Evolutionary conservation across 2,797 vertebrate species (phyloP).

Genomic region (Lophius americanus): DNA sequence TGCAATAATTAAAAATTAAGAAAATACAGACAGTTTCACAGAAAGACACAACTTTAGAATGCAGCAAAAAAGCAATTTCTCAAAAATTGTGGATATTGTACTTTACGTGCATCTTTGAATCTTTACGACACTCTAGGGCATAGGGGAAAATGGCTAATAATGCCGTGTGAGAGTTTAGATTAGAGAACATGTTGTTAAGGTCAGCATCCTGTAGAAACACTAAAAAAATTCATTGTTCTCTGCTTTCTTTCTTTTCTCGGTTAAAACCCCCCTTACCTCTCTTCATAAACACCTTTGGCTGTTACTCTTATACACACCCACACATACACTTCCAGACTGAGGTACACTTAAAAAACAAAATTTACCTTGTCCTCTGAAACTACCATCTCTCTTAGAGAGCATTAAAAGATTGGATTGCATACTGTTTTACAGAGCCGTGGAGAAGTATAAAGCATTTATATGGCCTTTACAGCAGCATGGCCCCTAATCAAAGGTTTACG

Average conservation of each 20-base stretch:
- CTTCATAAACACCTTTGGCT: slow-evolving; percentile 4
- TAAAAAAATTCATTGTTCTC: neutral
- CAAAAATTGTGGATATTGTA: too few relatives aligned
- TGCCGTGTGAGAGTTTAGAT: slow-evolving; percentile 1
- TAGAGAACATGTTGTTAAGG: slow-evolving; percentile 7
- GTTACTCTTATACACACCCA: neutral
- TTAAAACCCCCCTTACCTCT: slow-evolving; percentile 1
- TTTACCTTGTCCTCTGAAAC: slow-evolving; percentile 38
- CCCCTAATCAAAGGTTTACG: slow-evolving; percentile 57
- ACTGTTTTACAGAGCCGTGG: slow-evolving; percentile 62
- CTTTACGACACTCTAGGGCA: too few relatives aligned
- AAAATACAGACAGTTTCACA: too few relatives aligned
- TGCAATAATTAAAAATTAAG: too few relatives aligned
- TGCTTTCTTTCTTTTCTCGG: neutral
- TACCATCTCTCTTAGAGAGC: slow-evolving; percentile 37
- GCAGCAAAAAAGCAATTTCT: too few relatives aligned
- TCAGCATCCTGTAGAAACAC: slow-evolving; percentile 9
- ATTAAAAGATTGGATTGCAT: slow-evolving; percentile 66
- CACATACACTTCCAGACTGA: slow-evolving; percentile 14
- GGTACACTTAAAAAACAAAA: slow-evolving; percentile 38
- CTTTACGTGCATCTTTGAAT: too few relatives aligned
- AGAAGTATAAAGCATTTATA: slow-evolving; percentile 64
- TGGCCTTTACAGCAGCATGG: slow-evolving; percentile 63
- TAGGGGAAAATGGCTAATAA: too few relatives aligned
- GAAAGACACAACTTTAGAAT: too few relatives aligned